These are phyloP conservation scores for Chionomys nivalis DNA, from an alignment of 2,113 vertebrate species.

Conservation along the genomic window DNA sequence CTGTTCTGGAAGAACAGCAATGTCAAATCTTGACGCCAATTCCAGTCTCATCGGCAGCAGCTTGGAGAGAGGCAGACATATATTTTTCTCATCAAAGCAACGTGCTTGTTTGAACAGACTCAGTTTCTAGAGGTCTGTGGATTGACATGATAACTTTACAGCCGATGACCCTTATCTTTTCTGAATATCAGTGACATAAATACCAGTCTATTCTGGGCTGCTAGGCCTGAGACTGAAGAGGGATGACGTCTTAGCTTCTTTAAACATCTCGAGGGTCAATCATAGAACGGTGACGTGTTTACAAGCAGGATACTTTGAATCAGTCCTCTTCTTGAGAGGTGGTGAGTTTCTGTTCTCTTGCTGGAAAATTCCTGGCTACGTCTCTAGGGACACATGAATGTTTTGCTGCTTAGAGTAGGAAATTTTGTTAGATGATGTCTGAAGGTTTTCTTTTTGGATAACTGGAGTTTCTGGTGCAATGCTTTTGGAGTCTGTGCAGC, in stretches of 20 bases:
- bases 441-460: conserved; percentile 2
- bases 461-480: not conserved
- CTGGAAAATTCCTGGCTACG: conserved; percentile 34
- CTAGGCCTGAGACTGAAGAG: not conserved
- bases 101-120: conserved; percentile 11
- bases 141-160: not conserved
- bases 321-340: not conserved
- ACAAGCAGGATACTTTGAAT: conserved; percentile 18
- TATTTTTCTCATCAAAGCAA: conserved; percentile 1
- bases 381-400: not conserved
- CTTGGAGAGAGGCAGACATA: not conserved
- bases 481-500: conserved; percentile 25
- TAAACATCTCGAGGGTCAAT: not conserved
- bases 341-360: not conserved
- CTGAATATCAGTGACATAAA: not conserved
- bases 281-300: not conserved
- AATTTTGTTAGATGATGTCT: conserved; percentile 19
- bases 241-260: conserved; percentile 35
- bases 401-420: conserved; percentile 31
- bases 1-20: not conserved
- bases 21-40: not conserved
- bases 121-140: not conserved
- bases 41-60: not conserved
- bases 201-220: not conserved
- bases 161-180: not conserved